phyloP scores from a whole-genome alignment of 2,113 vertebrate species.

The Triplophysa dalaica region DNA sequence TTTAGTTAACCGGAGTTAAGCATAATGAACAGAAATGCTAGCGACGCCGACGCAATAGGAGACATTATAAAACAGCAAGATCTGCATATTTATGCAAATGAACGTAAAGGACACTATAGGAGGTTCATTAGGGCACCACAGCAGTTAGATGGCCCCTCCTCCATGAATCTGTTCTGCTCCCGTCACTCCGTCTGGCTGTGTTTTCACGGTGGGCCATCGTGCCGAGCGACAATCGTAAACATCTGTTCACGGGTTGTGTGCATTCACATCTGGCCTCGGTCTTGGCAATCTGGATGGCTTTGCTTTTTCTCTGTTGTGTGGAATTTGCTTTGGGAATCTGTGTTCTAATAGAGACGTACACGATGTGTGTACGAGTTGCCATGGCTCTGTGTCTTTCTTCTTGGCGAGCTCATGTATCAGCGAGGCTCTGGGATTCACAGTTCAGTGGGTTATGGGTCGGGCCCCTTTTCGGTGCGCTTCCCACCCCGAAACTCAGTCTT shows the following conservation, averaged over 20 bases:
- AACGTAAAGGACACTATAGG: not conserved
- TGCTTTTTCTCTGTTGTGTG: not conserved
- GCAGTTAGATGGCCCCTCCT: conserved; percentile 11
- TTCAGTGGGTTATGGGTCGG: conserved; percentile 49
- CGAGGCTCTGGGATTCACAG: conserved; percentile 47
- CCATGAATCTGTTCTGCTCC: conserved; percentile 1
- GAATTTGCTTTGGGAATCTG: conserved; percentile 11
- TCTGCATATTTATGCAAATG: conserved; percentile 21
- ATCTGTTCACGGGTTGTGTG: conserved; percentile 34
- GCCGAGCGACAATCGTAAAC: conserved; percentile 27
- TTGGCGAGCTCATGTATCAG: conserved; percentile 46
- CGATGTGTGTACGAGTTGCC: not conserved
- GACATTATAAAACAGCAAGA: not conserved
- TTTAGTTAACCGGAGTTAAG: not conserved
- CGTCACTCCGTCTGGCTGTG: conserved; percentile 23
- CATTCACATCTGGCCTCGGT: conserved; percentile 32
- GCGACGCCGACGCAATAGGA: not conserved
- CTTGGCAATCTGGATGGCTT: conserved; percentile 20
- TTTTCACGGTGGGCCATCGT: not conserved
- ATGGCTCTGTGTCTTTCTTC: conserved; percentile 22
- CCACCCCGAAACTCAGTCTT: conserved; percentile 18
- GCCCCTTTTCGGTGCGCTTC: conserved; percentile 50
- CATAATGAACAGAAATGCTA: not conserved
- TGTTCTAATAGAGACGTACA: not conserved
- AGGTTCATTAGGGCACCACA: conserved; percentile 6